Evolutionary conservation across 2,797 vertebrate genomes (phyloP).

Genomic region (Cryptoprocta ferox): DNA sequence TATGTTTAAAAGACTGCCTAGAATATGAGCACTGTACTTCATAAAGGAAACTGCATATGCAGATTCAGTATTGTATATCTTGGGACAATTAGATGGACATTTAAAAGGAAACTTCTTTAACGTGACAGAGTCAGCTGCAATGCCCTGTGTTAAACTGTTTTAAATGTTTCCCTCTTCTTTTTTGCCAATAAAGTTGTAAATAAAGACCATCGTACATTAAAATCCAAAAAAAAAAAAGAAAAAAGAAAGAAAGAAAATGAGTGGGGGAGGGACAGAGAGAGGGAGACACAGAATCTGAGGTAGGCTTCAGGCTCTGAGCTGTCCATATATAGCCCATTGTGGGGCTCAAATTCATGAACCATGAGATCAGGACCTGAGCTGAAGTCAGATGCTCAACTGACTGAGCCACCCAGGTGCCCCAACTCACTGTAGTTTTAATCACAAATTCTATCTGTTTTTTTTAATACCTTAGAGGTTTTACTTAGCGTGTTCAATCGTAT

Average conservation of each 20-base stretch:
- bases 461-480: not conserved
- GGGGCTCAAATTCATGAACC: no score
- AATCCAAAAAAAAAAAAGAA: no score
- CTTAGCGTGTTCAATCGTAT: not conserved
- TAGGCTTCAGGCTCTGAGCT: no score
- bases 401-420: no score
- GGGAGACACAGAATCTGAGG: no score
- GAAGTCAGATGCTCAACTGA: no score
- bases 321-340: no score
- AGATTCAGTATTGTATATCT: slow-evolving; percentile 81
- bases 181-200: slow-evolving; percentile 88
- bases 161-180: slow-evolving; percentile 81
- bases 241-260: no score
- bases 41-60: slow-evolving; percentile 77
- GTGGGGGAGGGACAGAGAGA: no score
- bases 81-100: slow-evolving; percentile 75
- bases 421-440: not conserved
- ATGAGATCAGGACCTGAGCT: no score
- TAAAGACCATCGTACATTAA: slow-evolving; percentile 85
- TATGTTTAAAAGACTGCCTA: slow-evolving; percentile 75
- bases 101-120: slow-evolving; percentile 73
- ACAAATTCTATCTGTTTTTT: not conserved
- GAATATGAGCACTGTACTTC: slow-evolving; percentile 70
- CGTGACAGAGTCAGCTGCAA: slow-evolving; percentile 62
- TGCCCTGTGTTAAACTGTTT: slow-evolving; percentile 84